A percentile compares a stretch with the other conserved stretches of the same genome.
Conservation (phyloP, 1,140 invertebrate species). For the Ostrea denselamellosa region DNA sequence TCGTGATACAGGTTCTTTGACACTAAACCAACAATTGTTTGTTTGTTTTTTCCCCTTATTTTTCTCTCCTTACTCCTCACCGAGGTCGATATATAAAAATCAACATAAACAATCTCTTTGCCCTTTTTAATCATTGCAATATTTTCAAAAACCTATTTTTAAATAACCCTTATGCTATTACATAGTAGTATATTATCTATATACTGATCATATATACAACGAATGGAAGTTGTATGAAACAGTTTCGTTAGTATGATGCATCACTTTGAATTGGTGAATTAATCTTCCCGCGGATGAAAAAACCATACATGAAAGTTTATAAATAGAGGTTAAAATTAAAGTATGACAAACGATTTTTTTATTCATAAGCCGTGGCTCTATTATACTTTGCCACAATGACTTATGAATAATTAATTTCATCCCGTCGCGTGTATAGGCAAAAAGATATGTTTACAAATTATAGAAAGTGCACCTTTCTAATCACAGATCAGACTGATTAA, state of each 20-base stretch:
- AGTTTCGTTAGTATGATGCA: neutral
- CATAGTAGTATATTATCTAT: no score
- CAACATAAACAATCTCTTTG: no score
- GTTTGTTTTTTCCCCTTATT: no score
- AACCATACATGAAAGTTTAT: neutral
- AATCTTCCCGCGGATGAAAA: neutral
- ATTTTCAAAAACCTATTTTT: no score
- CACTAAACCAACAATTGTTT: no score
- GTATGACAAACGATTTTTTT: neutral
- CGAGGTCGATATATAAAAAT: no score
- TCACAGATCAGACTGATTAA: slow-evolving; percentile 15
- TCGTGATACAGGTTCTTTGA: no score
- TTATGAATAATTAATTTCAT: slow-evolving; percentile 9
- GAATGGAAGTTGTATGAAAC: neutral
- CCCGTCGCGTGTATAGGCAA: neutral
- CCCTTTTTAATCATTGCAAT: no score
- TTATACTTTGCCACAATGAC: neutral
- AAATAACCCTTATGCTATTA: no score
- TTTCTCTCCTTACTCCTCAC: no score
- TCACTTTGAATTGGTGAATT: neutral
- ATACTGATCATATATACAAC: no score
- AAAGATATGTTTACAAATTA: neutral
- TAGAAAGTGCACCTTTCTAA: neutral
- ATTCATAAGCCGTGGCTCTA: neutral
- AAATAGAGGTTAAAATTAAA: neutral